These are phyloP conservation scores for Amazona guildingii DNA, from an alignment of 2,113 vertebrate species.

Conservation along the genomic window DNA sequence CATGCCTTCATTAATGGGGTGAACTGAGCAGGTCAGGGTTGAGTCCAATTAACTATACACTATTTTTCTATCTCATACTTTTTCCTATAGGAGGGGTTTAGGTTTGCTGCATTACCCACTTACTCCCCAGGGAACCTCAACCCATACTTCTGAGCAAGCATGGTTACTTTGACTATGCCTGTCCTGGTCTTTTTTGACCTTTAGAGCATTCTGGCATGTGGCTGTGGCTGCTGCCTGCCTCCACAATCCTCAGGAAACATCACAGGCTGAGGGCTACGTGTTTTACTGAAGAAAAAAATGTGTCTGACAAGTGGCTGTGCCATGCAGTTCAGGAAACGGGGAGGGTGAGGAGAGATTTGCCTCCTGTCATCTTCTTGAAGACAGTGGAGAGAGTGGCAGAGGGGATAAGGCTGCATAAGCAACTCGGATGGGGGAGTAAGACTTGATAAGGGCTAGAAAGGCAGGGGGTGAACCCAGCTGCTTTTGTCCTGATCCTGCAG, in stretches of 20 bases:
- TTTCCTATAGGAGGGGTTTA: neutral
- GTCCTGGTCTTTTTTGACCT: neutral
- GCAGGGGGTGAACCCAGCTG: neutral
- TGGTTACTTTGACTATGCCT: neutral
- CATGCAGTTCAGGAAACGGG: neutral
- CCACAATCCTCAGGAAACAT: conserved; percentile 1
- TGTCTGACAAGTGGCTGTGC: neutral
- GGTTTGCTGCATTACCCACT: neutral
- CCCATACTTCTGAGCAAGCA: neutral
- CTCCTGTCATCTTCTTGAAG: neutral
- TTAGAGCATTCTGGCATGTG: neutral
- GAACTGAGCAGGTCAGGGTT: neutral
- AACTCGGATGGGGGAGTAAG: neutral
- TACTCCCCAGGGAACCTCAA: neutral
- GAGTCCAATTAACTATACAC: neutral
- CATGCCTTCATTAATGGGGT: neutral
- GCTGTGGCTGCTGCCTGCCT: conserved; percentile 8
- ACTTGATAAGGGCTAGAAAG: neutral
- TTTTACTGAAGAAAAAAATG: neutral
- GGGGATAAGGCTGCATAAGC: neutral
- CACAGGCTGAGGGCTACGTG: neutral
- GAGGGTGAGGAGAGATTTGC: neutral
- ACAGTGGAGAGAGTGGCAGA: neutral
- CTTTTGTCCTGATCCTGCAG: neutral
- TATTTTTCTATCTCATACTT: neutral